Base-by-base conservation (phyloP, 2,888 invertebrate genomes). In the Deilephila elpenor region DNA sequence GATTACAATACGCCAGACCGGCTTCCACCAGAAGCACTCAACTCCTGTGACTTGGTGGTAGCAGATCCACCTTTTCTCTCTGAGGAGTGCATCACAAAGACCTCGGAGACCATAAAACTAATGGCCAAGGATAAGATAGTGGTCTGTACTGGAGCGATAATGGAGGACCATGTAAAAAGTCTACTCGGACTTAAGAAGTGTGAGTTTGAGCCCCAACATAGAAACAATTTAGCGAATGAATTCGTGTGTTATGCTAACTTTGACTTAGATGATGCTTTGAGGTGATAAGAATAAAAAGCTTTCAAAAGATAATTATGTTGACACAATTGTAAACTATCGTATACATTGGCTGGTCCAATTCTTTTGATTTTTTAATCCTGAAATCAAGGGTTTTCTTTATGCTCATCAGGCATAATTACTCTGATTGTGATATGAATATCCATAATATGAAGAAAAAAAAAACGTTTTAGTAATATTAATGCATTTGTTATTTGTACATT, bases 51-150 rank as follows among this genome's bases (percentile, higher is more conserved):
- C 89, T 87, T 99, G 34, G 97, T 99, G 0, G 95, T 99, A 73
- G 98, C 97, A 0, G 99, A 99, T 93, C 99, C 99, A 1, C 99
- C 99, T 0, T 99, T 99, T 91, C 94, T 99, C 3, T 97, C 98
- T 0, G 97, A 98, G 80, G 99, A 99, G 88, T 99, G 99, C 89
- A 95, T 99, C 70, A 95, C 96, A 0, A 98, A 99, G 93, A 97
- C 97, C 0, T 96, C 98, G 0, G 91, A 96, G 74, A 98, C 98
- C 0, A 96, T 99, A 1, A 96, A 96, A 79, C 96, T 96, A 80
- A 88, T 99, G 72, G 91, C 96, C 0, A 97, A 97, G 86, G 95
- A 96, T 14, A 97, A 97, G 86, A 96, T 99, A 44, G 96, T 99
- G 2, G 93, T 99, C 8, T 99, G 99, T 84, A 99, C 99, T 70